Evolutionary conservation across 2,113 vertebrate genomes (phyloP).

Genomic region (Sinocyclocheilus grahami): DNA sequence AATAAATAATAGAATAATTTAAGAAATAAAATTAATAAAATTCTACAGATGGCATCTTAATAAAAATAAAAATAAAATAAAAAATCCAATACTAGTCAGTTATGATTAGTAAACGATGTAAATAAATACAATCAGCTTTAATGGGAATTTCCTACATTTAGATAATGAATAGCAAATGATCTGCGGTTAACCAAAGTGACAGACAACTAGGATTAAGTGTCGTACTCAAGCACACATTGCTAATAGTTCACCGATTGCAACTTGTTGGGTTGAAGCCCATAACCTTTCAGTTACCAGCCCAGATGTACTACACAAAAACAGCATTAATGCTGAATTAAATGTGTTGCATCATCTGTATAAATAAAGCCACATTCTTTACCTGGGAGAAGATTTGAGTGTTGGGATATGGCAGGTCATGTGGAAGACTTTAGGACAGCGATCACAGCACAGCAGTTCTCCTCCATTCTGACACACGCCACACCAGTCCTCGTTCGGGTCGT

Average conservation of each 20-base stretch:
- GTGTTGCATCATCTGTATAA: neutral
- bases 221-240: no score
- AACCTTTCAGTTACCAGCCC: no score
- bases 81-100: neutral
- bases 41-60: no score
- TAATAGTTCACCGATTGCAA: no score
- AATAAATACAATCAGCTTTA: no score
- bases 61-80: neutral
- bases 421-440: slow-evolving; percentile 97
- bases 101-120: neutral
- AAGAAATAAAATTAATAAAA: no score
- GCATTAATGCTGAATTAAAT: neutral
- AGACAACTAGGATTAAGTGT: no score
- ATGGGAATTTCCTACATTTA: no score
- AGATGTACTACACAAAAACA: neutral
- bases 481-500: slow-evolving; percentile 99
- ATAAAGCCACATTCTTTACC: slow-evolving; percentile 66
- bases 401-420: slow-evolving; percentile 98
- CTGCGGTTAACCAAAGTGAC: no score
- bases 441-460: slow-evolving; percentile 93
- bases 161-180: no score
- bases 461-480: slow-evolving; percentile 98
- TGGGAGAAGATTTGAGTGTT: slow-evolving; percentile 87
- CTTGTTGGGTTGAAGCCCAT: no score
- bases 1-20: no score